Evolutionary conservation across 1,140 invertebrate genomes (phyloP).

Genomic region (Telenomus remus): DNA sequence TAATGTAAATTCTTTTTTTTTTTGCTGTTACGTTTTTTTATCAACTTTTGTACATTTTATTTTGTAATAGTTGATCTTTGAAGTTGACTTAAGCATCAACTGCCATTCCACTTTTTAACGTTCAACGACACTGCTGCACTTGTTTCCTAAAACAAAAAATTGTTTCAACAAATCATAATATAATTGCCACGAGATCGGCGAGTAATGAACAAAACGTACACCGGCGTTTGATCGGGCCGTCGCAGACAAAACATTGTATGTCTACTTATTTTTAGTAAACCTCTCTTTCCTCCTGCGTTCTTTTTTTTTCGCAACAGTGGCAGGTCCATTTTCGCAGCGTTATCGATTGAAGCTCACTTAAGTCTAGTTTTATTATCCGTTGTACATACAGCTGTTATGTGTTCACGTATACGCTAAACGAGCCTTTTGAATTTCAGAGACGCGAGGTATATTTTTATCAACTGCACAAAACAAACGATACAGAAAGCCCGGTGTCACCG

Average conservation of each 20-base stretch:
- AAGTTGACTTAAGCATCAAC: too few species aligned
- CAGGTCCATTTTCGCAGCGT: conserved; percentile 58
- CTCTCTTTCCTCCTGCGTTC: too few species aligned
- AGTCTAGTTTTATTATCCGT: conserved; percentile 58
- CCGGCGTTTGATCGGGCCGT: conserved; percentile 52
- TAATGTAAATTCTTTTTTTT: too few species aligned
- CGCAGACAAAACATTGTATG: conserved; percentile 44
- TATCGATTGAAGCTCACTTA: conserved; percentile 52
- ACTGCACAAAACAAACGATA: background rate
- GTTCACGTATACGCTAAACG: conserved; percentile 17
- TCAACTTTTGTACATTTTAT: too few species aligned
- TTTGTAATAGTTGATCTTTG: too few species aligned
- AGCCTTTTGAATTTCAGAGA: conserved; percentile 51
- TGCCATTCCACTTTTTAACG: background rate
- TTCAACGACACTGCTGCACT: conserved; percentile 56
- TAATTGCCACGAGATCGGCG: conserved; percentile 42
- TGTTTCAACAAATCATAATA: conserved; percentile 15
- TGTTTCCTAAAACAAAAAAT: conserved; percentile 43
- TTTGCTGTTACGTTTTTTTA: too few species aligned
- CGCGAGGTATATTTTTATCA: conserved; percentile 13
- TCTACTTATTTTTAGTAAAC: conserved; percentile 50
- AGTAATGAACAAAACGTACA: conserved; percentile 47
- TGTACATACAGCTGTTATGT: conserved; percentile 43
- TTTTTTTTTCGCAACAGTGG: conserved; percentile 49
- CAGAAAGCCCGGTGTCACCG: too few species aligned